Evolutionary conservation across 1,140 invertebrate species (phyloP).

Genomic region (Hycleus cichorii): DNA sequence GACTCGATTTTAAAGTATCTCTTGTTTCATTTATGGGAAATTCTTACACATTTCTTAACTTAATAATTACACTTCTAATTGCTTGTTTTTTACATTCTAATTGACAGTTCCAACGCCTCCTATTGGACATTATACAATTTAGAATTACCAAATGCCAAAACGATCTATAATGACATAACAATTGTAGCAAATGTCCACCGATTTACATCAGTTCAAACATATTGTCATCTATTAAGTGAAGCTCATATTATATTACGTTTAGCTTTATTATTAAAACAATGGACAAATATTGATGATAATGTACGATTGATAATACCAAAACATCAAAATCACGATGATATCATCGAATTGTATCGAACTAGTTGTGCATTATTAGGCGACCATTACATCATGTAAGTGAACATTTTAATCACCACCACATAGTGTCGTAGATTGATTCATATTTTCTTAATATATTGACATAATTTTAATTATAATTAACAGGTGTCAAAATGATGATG

Average conservation of each 20-base stretch:
- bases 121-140: slow-evolving; percentile 61
- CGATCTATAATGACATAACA: slow-evolving; percentile 58
- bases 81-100: neutral
- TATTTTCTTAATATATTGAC: no score
- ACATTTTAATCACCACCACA: slow-evolving; percentile 15
- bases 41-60: no score
- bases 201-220: slow-evolving; percentile 52
- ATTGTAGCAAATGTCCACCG: slow-evolving; percentile 57
- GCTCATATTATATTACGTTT: slow-evolving; percentile 56
- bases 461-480: neutral
- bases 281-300: slow-evolving; percentile 28
- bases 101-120: slow-evolving; percentile 34
- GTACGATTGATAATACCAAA: slow-evolving; percentile 30
- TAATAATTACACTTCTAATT: neutral
- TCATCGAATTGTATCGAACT: slow-evolving; percentile 49
- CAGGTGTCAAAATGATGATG: slow-evolving; percentile 38
- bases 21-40: no score
- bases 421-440: no score
- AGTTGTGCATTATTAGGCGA: slow-evolving; percentile 58
- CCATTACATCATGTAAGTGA: slow-evolving; percentile 52
- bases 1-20: no score
- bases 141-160: slow-evolving; percentile 51
- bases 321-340: slow-evolving; percentile 37
- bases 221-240: slow-evolving; percentile 58
- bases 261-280: slow-evolving; percentile 39